Base-by-base conservation (phyloP, 92 coral and sea anemone species). In the Phenganax stokvisi region DNA sequence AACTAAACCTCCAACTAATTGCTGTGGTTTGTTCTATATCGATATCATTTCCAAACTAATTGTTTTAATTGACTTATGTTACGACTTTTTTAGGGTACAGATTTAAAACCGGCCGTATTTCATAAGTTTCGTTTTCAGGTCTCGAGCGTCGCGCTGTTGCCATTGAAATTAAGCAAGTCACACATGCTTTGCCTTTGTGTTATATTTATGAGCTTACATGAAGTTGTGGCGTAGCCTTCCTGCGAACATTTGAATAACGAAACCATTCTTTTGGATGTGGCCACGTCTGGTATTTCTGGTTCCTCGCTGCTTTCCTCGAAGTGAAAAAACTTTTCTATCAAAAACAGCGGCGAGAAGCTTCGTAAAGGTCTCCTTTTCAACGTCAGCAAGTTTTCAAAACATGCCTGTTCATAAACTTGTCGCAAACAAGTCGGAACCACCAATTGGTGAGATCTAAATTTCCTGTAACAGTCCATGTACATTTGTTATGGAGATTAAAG, bases 331-430 rank as follows among this genome's bases (percentile, higher is more conserved):
- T 60, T 78, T 78, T 63, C 72, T 15, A 3, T 78, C 82, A 25
- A 78, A 17, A 31, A 16, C 8, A 17, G 12, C 51, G 1, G 20
- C 29, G 30, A 78, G 57, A 78, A 65, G 57, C 29, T 61, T 47
- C 13, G 0, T 51, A 13, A 37, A 54, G 56, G 51, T 30, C 6
- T 52, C 60, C 7, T 12, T 10, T 37, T 54, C 16, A 59, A 6
- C 56, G 7, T 61, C 56, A 11, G 29, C 51, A 6, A 63, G 72
- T 57, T 69, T 79, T 54, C 57, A 77, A 44, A 71, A 59, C 12
- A 91, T 91, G 91, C 89, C 86, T 72, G 79, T 88, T 12, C 84
- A 85, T 65, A 90, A 91, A 9, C 92, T 94, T 74, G 61, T 84
- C 58, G 86, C 88, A 12, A 87, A 88, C 72, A 83, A 87, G 6